Percentiles rank a stretch among this genome's conserved stretches.
Evolutionary conservation across 2,888 invertebrate species (phyloP).

Genomic region (Oasisia sp.): DNA sequence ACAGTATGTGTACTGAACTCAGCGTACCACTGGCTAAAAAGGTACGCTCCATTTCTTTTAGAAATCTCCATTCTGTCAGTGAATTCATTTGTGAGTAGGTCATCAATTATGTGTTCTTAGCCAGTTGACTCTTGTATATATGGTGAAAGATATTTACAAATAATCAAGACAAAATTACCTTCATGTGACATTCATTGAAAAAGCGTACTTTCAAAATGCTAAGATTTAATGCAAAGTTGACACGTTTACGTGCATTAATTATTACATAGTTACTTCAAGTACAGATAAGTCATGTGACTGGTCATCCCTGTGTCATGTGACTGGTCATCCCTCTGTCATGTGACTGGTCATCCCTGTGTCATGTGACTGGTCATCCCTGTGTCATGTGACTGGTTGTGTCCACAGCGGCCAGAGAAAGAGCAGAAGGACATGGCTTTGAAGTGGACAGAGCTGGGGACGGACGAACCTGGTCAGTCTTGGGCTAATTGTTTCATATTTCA

Average conservation of each 20-base stretch:
- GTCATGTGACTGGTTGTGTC: not conserved
- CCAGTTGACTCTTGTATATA: too few species aligned
- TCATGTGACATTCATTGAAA: too few species aligned
- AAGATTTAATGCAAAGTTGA: too few species aligned
- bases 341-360: not conserved
- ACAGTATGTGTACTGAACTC: constrained; percentile 93
- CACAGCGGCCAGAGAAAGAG: constrained; percentile 78
- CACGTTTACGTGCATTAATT: too few species aligned
- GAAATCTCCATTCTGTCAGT: not conserved
- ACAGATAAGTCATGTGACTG: constrained; percentile 3
- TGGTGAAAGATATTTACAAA: too few species aligned
- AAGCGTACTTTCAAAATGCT: too few species aligned
- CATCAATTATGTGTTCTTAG: too few species aligned
- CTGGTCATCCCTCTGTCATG: not conserved
- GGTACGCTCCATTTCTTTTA: constrained; percentile 46
- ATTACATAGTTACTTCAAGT: too few species aligned
- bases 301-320: not conserved
- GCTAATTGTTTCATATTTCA: not conserved
- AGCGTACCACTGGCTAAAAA: constrained; percentile 77
- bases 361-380: not conserved
- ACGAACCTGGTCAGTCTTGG: constrained; percentile 78
- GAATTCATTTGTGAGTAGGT: not conserved
- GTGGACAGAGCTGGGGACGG: constrained; percentile 93
- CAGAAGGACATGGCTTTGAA: constrained; percentile 84
- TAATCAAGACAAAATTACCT: too few species aligned